These are phyloP conservation scores for Drosophila triauraria DNA, from an alignment of 1,140 invertebrate genomes.

Conservation along the genomic window DNA sequence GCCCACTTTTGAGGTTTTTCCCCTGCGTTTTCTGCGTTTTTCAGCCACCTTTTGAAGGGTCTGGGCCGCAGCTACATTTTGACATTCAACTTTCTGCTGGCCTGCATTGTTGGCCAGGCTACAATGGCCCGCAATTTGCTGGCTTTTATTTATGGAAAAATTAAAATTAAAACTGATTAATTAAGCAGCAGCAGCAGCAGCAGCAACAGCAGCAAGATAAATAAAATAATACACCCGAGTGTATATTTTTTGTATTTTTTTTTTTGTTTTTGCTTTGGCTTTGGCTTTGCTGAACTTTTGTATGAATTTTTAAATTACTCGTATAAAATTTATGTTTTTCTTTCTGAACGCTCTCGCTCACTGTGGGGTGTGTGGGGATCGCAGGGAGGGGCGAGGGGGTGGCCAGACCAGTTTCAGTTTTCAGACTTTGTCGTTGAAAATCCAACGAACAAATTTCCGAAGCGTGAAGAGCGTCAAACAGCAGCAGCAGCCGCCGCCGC, in stretches of 20 bases:
- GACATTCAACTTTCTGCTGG: constrained; percentile 33
- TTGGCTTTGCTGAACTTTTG: constrained; percentile 58
- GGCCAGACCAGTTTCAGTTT: constrained; percentile 74
- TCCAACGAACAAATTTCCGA: constrained; percentile 69
- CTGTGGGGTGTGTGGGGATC: not conserved
- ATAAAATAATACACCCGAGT: constrained; percentile 45
- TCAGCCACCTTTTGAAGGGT: constrained; percentile 20
- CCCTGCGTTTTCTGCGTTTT: constrained; percentile 18
- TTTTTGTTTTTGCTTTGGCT: not conserved
- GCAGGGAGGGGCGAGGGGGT: constrained; percentile 12
- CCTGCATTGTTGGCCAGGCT: constrained; percentile 22
- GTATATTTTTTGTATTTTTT: constrained; percentile 24
- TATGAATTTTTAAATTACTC: constrained; percentile 63
- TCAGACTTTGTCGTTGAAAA: constrained; percentile 70
- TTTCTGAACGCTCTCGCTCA: constrained; percentile 41
- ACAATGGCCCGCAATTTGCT: constrained; percentile 40
- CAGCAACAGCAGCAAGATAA: constrained; percentile 39
- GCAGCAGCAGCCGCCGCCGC: constrained; percentile 1
- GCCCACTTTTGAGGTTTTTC: constrained; percentile 31
- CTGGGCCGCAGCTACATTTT: constrained; percentile 16
- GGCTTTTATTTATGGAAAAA: constrained; percentile 58
- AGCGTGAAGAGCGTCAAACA: constrained; percentile 63
- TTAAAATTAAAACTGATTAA: constrained; percentile 69
- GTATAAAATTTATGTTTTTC: constrained; percentile 64
- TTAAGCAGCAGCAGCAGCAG: constrained; percentile 44